Base-by-base conservation (phyloP, 2,888 invertebrate genomes). In the Pollenia griseotomentosa region DNA sequence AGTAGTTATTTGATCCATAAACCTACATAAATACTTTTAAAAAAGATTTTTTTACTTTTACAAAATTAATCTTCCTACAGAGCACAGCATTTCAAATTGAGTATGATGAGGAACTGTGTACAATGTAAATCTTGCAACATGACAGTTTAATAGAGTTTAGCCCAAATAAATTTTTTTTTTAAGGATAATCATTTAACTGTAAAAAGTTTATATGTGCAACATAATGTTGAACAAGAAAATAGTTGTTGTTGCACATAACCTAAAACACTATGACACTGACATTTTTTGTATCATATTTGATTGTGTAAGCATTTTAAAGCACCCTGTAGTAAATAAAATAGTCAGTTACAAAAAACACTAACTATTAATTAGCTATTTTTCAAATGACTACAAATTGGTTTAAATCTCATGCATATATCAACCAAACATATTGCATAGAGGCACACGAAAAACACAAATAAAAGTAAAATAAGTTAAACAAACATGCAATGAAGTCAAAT, bases 181-280 rank as follows among this genome's bases (percentile, higher is more conserved):
- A 51, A 61, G 51, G 9, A 75, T 63, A 51, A 75, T 51, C 19
- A 42, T 40, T 75, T 51, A 23, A 65, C 19, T 65, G 19, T 23
- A 9, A 44, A 78, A 48, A 78, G 40, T 59, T 68, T n/a, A 68
- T 46, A 33, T 66, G 46, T 53, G 66, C 33, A 68, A 57, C 46
- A 40, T 57, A 40, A 66, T 68, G 46, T 11, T 55, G 6, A 8
- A 59, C 48, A 51, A 40, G 40, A 79, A 48, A 51, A 68, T 0
- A 33, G 40, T 19, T 59, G 44, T 57, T 48, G n/a, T 51, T 23
- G 42, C 19, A 70, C 33, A n/a, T 61, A 23, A 19, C 6, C 23
- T 16, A 33, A 77, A 55, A 66, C 23, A 68, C 46, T 48, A 40
- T 65, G 16, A 7, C 65, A 65, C 53, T 65, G 65, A 55, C 23